Conservation (phyloP, 2,888 invertebrate genomes). For the Leuctra nigra region DNA sequence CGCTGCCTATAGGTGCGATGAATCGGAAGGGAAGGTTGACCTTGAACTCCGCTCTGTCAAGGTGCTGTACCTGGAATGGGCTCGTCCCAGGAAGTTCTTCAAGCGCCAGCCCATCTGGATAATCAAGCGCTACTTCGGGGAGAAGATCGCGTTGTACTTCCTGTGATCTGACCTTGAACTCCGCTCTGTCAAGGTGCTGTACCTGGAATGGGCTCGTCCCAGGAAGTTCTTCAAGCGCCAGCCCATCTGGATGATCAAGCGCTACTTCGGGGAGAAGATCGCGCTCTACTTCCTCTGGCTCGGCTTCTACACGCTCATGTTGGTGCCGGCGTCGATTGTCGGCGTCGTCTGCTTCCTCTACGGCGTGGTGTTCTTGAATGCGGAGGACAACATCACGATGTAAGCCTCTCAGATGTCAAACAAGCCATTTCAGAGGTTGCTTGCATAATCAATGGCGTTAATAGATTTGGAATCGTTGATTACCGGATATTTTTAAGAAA, state of each 20-base stretch:
- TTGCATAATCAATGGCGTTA: too few relatives aligned
- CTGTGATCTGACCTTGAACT: too few relatives aligned
- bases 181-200: too few relatives aligned
- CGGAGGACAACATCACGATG: slow-evolving; percentile 51
- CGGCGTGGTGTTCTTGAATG: slow-evolving; percentile 74
- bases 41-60: too few relatives aligned
- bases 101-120: slow-evolving; percentile 89
- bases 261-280: slow-evolving; percentile 90
- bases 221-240: slow-evolving; percentile 87
- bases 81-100: slow-evolving; percentile 80
- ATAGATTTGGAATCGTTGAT: too few relatives aligned
- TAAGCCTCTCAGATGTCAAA: too few relatives aligned
- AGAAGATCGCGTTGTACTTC: slow-evolving; percentile 88
- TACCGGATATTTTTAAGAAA: too few relatives aligned
- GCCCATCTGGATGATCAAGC: slow-evolving; percentile 78
- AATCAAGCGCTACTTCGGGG: slow-evolving; percentile 82
- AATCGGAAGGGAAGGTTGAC: too few relatives aligned
- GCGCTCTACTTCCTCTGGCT: slow-evolving; percentile 90
- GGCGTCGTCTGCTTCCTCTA: slow-evolving; percentile 83
- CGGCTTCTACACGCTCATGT: slow-evolving; percentile 86
- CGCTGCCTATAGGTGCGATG: too few relatives aligned
- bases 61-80: slow-evolving; percentile 93
- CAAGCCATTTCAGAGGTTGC: too few relatives aligned
- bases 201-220: slow-evolving; percentile 89
- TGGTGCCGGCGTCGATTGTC: slow-evolving; percentile 79